Evolutionary conservation across 2,888 invertebrate species (phyloP), one percentile per base, ranked within the genome.

Genomic region (Imbricaverruca yamaguchii): DNA sequence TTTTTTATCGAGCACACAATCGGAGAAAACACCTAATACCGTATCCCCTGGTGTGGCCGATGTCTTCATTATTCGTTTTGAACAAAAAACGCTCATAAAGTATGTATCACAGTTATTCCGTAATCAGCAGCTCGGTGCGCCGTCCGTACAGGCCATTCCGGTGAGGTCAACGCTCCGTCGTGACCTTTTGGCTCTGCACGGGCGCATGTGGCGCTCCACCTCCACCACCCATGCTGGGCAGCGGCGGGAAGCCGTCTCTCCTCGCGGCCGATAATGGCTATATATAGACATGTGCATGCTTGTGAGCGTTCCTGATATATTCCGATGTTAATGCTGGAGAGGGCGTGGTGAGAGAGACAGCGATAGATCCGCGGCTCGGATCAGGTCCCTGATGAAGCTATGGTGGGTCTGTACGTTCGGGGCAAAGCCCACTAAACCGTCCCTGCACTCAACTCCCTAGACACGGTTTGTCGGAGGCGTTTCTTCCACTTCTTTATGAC

Each of bases 1-100:
- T 74, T 74, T 74, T 74, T 74, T 74, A 74, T 74, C 74, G 39
- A 21, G 55, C 53, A 55, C 74, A 74, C 74, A 74, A 74, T 74
- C 74, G 74, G 74, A 74, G 74, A 74, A 74, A 74, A 74, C 74
- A 74, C 74, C 74, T 74, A 74, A 74, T 74, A 74, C 74, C 74
- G 74, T 53, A 74, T 55, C 74, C 74, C 74, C 74, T 55, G 74
- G 74, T 74, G 74, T 74, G 74, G 53, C 55, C 74, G 55, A 74
- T 74, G 74, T 74, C 74, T 74, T 74, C 74, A 74, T 74, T 74
- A 74, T 74, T 74, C 74, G 53, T 39, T 55, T 74, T 74, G 11
- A 53, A 74, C 53, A 11, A 74, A 74, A 74, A 74, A 74, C 74
- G 21, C 74, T 10, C 74, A 55, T 74, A 74, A 74, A 74, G 74